A percentile compares a stretch with the other conserved stretches of the same genome.
These are phyloP conservation scores for Avahi laniger DNA, from an alignment of 2,797 vertebrate genomes.

Conservation along the genomic window DNA sequence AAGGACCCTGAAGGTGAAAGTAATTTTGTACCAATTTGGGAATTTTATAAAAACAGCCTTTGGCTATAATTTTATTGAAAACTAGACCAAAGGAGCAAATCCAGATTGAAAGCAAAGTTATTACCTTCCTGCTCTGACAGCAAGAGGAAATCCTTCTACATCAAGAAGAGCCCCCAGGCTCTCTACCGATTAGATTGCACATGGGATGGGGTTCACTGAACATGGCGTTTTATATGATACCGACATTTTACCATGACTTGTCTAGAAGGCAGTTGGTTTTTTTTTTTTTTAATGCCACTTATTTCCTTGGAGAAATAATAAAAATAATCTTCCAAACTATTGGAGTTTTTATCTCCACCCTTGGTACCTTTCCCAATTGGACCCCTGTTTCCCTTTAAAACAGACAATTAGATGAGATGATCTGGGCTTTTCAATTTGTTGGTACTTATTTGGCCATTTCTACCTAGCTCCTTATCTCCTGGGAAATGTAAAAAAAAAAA, in stretches of 20 bases:
- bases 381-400: not conserved
- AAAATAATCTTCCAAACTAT: not conserved
- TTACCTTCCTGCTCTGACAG: slow-evolving; percentile 11
- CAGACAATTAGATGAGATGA: not conserved
- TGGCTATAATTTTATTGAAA: slow-evolving; percentile 58
- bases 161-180: not conserved
- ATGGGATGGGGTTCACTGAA: not conserved
- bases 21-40: slow-evolving; percentile 44
- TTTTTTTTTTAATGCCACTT: not conserved
- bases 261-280: not conserved
- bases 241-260: not conserved
- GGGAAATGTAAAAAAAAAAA: not conserved
- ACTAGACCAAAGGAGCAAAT: slow-evolving; percentile 11
- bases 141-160: not conserved
- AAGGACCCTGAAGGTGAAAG: slow-evolving; percentile 11
- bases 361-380: not conserved
- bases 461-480: not conserved
- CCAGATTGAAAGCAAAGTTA: slow-evolving; percentile 43
- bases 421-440: not conserved
- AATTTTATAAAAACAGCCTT: slow-evolving; percentile 49
- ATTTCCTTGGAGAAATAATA: slow-evolving; percentile 38
- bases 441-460: not conserved
- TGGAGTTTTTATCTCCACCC: not conserved
- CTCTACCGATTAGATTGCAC: not conserved
- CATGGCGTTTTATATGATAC: not conserved